Conservation (phyloP, 1,140 invertebrate species). For the Calephelis nemesis region DNA sequence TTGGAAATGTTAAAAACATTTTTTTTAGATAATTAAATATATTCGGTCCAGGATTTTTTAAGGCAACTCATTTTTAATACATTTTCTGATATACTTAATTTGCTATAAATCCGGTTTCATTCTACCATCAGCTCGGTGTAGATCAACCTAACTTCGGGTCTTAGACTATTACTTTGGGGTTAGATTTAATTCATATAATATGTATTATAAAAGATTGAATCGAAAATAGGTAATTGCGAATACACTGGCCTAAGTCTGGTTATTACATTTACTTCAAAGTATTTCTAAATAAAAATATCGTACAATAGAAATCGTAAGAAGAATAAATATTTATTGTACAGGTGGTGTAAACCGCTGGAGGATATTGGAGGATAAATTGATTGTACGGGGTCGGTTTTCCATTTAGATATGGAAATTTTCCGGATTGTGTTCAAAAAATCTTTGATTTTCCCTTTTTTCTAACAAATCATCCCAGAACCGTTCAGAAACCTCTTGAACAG, state of each 20-base stretch:
- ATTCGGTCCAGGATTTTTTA: too few relatives aligned
- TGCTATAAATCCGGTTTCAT: too few relatives aligned
- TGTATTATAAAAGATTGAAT: too few relatives aligned
- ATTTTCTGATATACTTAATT: too few relatives aligned
- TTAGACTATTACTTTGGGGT: too few relatives aligned
- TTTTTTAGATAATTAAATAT: too few relatives aligned
- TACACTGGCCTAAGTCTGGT: neutral
- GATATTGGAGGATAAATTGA: slow-evolving; percentile 78
- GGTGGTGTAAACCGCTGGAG: slow-evolving; percentile 76
- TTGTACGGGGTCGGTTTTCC: slow-evolving; percentile 77
- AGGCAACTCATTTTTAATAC: too few relatives aligned
- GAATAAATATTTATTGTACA: slow-evolving; percentile 79
- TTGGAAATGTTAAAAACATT: too few relatives aligned
- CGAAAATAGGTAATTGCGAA: too few relatives aligned
- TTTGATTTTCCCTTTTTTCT: slow-evolving; percentile 71
- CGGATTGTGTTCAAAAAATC: slow-evolving; percentile 75
- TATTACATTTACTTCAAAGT: slow-evolving; percentile 37
- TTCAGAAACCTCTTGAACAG: slow-evolving; percentile 36
- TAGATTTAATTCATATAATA: too few relatives aligned
- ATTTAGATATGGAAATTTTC: slow-evolving; percentile 79
- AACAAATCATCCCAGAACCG: slow-evolving; percentile 66
- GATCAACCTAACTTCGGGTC: too few relatives aligned
- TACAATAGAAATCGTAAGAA: slow-evolving; percentile 61
- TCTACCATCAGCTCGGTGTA: too few relatives aligned
- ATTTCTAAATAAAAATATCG: slow-evolving; percentile 44